Conservation (phyloP, 2,888 invertebrate species). For the Caradrina kadenii region DNA sequence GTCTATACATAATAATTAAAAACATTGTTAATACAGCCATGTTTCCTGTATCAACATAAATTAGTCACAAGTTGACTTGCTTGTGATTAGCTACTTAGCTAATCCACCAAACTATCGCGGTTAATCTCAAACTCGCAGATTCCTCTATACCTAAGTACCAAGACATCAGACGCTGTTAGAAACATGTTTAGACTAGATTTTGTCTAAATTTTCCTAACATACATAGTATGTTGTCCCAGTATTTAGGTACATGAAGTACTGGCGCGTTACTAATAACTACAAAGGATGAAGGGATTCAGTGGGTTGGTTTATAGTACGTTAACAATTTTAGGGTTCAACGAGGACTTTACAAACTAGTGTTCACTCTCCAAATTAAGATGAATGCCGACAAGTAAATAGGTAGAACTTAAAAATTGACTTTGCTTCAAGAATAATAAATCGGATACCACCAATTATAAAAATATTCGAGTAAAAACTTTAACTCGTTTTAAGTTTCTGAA, state of each 20-base stretch:
- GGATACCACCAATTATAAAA: constrained; percentile 9
- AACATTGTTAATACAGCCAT: constrained; percentile 2
- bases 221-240: constrained; percentile 65
- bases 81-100: neutral
- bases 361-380: neutral
- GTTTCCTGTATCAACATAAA: neutral
- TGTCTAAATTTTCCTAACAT: constrained; percentile 42
- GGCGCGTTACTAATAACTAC: constrained; percentile 15
- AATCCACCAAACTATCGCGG: constrained; percentile 1
- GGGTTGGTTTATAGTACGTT: constrained; percentile 13
- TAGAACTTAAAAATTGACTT: constrained; percentile 11
- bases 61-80: neutral
- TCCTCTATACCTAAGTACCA: constrained; percentile 61
- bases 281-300: constrained; percentile 26
- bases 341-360: neutral
- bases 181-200: constrained; percentile 57
- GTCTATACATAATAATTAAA: too few relatives aligned
- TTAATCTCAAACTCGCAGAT: constrained; percentile 30
- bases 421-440: neutral
- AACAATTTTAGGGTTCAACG: constrained; percentile 6
- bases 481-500: neutral
- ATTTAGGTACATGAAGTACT: constrained; percentile 60
- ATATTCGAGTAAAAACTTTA: constrained; percentile 5
- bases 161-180: constrained; percentile 65
- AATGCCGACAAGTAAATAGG: neutral